Base-by-base conservation (phyloP, 2,797 vertebrate genomes). In the Argya squamiceps region DNA sequence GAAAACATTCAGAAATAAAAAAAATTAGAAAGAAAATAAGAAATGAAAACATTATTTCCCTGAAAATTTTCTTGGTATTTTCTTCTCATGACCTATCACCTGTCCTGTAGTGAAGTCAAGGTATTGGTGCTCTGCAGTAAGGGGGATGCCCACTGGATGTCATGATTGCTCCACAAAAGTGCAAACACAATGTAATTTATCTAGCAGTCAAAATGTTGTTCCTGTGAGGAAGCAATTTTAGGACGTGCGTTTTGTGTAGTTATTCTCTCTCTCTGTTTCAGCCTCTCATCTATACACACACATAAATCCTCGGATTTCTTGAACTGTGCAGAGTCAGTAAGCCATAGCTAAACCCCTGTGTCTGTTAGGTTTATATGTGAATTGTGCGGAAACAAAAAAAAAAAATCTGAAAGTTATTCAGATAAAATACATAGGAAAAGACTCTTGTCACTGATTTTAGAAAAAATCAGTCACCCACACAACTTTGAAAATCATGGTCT, bases 181-280 rank as follows among this genome's bases (percentile, higher is more conserved):
- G 63, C 60, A 92, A 85, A 78, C 29, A 43, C 21, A 14, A 24
- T 79, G 88, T 93, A 96, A 95, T 96, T 97, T 96, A 90, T 96
- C 96, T 94, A 96, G 95, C 70, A 84, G 94, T 97, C 96, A 97
- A 97, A 97, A 97, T 97, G 92, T 96, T 93, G 65, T 68, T 70
- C 68, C 85, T 73, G 83, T 82, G 68, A 81, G 70, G 59, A 93
- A 81, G 63, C 29, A 86, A 73, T 91, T 94, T 92, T 43, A 76
- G 67, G 69, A 47, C 0, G 2, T 56, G 34, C 4, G 2, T 74
- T 93, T 92, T 79, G 63, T 73, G 50, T 44, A 81, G 77, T 70
- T 88, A 73, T 58, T 92, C 55, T 76, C 55, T 76, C 41, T 59
- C 36, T 75, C 43, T 55, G 22, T 92, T 82, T 90, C 92, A 88